Base-by-base conservation (phyloP, 2,797 vertebrate genomes). In the Mallotus villosus region DNA sequence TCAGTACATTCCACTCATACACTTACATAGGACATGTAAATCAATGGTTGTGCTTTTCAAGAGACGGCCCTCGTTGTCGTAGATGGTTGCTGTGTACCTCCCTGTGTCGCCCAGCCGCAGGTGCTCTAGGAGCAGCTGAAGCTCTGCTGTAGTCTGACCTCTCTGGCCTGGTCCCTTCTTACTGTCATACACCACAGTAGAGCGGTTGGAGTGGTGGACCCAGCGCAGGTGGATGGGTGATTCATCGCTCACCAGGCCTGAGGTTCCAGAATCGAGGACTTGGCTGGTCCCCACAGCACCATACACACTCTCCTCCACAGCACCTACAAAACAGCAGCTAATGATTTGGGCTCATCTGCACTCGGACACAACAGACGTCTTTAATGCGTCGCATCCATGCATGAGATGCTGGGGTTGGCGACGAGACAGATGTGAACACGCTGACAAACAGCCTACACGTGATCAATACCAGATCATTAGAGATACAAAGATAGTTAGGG, bases 21-120 rank as follows among this genome's bases (percentile, higher is more conserved):
- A 73, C 64, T 73, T 73, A 73, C 71, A 16, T 16, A 29, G 17
- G 9, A 73, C 64, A 29, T 57, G 46, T 24, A 73, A 63, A 3
- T 1, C 1, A 27, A 41, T 58, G 16, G 4, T 9, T 6, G 34
- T 25, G n/a, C 7, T 19, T 37, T 60, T 24, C 17, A 59, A 5
- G 5, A 11, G 17, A 1, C 11, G 3, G 12, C 71, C 71, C 2
- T 4, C 1, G 17, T 24, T 1, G 19, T 51, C n/a, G 37, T 66
- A 22, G 21, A 73, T 29, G 3, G 17, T 67, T 22, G 19, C 71
- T 19, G 22, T 6, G 19, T 73, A 73, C 7, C 3, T 32, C 24
- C 64, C 64, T 27, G 17, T 7, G n/a, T 46, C 53, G 9, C 9
- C 12, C 22, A n/a, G 37, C 17, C 51, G 55, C 1, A 73, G n/a